Conservation (phyloP, 1,140 invertebrate species). For the Leucophenga varia region DNA sequence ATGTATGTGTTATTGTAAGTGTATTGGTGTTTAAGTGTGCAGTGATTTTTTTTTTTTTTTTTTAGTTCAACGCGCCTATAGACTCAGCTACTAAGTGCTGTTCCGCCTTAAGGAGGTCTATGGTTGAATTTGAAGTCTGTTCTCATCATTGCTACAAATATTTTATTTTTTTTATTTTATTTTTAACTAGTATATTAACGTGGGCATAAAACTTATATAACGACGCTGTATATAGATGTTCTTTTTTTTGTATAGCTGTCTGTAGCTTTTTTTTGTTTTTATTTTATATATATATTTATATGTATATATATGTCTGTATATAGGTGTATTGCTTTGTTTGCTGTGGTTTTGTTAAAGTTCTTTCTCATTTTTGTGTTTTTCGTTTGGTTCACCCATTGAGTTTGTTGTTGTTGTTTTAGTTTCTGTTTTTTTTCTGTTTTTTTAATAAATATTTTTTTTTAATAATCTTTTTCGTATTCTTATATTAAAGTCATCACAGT, state of each 20-base stretch:
- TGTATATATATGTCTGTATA: constrained; percentile 13
- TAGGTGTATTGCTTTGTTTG: constrained; percentile 2
- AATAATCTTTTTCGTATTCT: constrained; percentile 48
- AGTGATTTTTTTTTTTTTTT: too few species aligned
- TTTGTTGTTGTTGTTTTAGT: constrained; percentile 31
- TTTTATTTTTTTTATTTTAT: too few species aligned
- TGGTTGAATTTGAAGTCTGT: constrained; percentile 44
- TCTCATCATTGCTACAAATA: constrained; percentile 45
- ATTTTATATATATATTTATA: constrained; percentile 22
- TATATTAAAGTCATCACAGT: constrained; percentile 58
- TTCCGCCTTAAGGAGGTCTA: too few species aligned
- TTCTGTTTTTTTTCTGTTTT: constrained; percentile 34
- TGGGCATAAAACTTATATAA: constrained; percentile 49
- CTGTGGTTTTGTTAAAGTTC: constrained; percentile 3
- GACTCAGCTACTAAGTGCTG: too few species aligned
- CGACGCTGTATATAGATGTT: too few species aligned
- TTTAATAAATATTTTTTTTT: constrained; percentile 22
- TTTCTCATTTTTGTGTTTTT: too few species aligned
- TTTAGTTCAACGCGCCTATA: too few species aligned
- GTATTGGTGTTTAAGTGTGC: too few species aligned
- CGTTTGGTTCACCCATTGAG: too few species aligned
- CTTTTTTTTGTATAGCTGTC: background rate
- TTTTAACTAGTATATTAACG: constrained; percentile 21
- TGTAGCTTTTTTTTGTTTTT: constrained; percentile 24
- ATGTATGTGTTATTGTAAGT: background rate